Base-by-base conservation (phyloP, 2,888 invertebrate genomes). In the Seladonia tumulorum region DNA sequence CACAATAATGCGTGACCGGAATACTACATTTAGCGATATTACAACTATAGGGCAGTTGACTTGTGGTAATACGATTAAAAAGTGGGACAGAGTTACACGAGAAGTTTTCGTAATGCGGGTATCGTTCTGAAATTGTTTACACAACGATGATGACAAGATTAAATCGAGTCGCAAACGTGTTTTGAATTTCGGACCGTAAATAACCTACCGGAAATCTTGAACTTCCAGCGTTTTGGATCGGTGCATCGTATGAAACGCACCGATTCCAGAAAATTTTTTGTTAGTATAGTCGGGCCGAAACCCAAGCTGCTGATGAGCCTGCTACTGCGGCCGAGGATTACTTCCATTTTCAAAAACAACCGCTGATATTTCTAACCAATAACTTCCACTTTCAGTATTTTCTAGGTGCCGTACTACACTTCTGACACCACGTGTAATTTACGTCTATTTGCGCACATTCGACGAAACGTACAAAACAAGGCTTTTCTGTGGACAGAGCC, bases 271-370 rank as follows among this genome's bases (percentile, higher is more conserved):
- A 84, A 87, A 73, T 84, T 72, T 77, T 81, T 89, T 22, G 88
- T 87, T 29, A 86, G 18, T 10, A 86, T 76, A 35, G 73, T 66
- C 0, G 87, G 78, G 7, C 71, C 82, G n/a, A 83, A 83, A 73
- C 90, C 81, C 53, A 91, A 77, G 22, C 87, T 74, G 14, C 87
- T 85, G 16, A 89, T 72, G n/a, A 87, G 82, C 74, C 86, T 89
- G 22, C 87, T 22, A 49, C 89, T 88, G n/a, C 92, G 90, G n/a
- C 83, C 81, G 39, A 92, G 82, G 39, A 92, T 79, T 42, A 91
- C 72, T 71, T 92, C 92, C 93, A 93, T 93, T 82, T 87, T 92
- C 78, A 71, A 79, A 91, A 82, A 79, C 35, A 39, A 74, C 76
- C 87, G 76, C 83, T 86, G 74, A 63, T 84, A 85, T 81, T 85